phyloP scores from a whole-genome alignment of 2,797 vertebrate genomes.

The Zenarchopterus dispar region DNA sequence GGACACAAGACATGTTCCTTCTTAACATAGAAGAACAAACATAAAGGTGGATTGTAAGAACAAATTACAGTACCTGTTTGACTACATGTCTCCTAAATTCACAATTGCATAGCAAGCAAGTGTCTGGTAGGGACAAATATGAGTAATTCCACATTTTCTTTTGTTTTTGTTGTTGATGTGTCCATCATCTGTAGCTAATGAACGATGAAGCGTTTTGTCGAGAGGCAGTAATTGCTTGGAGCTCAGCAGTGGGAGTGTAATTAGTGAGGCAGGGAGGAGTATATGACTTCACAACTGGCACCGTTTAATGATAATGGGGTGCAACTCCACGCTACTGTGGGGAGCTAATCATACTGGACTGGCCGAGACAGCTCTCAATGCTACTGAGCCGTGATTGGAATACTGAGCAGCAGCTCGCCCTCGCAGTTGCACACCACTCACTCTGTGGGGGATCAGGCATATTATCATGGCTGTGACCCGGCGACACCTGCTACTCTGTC shows the following conservation, averaged over 20 bases:
- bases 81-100: slow-evolving; percentile 4
- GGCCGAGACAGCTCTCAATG: slow-evolving; percentile 69
- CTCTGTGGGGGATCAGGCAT: slow-evolving; percentile 65
- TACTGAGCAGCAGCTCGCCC: slow-evolving; percentile 68
- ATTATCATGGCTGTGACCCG: slow-evolving; percentile 70
- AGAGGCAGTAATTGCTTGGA: slow-evolving; percentile 74
- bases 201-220: slow-evolving; percentile 70
- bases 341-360: slow-evolving; percentile 80
- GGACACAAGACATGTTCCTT: background rate
- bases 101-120: background rate
- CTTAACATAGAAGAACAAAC: slow-evolving; percentile 4
- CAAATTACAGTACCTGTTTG: slow-evolving; percentile 6
- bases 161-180: slow-evolving; percentile 73
- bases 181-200: slow-evolving; percentile 75
- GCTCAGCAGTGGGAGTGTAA: slow-evolving; percentile 79
- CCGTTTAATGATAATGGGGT: slow-evolving; percentile 80
- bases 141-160: slow-evolving; percentile 43
- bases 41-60: background rate
- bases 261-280: slow-evolving; percentile 74
- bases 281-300: slow-evolving; percentile 77
- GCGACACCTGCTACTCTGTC: slow-evolving; percentile 68
- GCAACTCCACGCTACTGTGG: slow-evolving; percentile 72
- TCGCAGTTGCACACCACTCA: slow-evolving; percentile 57
- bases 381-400: slow-evolving; percentile 77
- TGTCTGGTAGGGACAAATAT: slow-evolving; percentile 36